phyloP scores from a whole-genome alignment of 2,888 invertebrate species.

The Lasioglossum morio region DNA sequence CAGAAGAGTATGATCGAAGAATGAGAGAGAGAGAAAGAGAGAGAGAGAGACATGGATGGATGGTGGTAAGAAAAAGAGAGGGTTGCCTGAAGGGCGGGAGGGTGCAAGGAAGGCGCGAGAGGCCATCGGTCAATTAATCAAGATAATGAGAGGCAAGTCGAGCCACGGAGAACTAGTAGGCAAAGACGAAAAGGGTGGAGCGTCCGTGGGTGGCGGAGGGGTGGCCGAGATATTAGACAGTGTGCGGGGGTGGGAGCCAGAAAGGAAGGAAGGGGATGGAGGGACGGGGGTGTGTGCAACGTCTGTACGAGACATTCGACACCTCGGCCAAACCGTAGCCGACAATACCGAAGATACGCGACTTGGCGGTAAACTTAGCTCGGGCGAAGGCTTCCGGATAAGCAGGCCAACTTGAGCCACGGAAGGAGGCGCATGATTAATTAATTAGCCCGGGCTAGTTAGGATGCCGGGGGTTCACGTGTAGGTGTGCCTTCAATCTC shows the following conservation, averaged over 20 bases:
- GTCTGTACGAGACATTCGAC: slow-evolving; percentile 83
- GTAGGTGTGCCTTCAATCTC: slow-evolving; percentile 35
- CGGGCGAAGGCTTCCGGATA: slow-evolving; percentile 79
- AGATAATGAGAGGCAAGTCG: slow-evolving; percentile 83
- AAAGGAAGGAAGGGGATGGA: slow-evolving; percentile 42
- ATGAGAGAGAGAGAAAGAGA: background rate
- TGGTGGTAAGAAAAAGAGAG: slow-evolving; percentile 34
- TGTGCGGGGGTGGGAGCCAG: background rate
- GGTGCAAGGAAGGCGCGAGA: slow-evolving; percentile 45
- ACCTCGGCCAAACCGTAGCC: slow-evolving; percentile 80
- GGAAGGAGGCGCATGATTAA: slow-evolving; percentile 82
- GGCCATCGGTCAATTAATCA: slow-evolving; percentile 84
- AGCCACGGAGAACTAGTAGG: slow-evolving; percentile 70
- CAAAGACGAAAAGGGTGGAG: slow-evolving; percentile 61
- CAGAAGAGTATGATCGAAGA: slow-evolving; percentile 16
- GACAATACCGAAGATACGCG: slow-evolving; percentile 84
- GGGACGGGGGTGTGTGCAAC: slow-evolving; percentile 72
- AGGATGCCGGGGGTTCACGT: slow-evolving; percentile 65
- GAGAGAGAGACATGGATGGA: slow-evolving; percentile 22
- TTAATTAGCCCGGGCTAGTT: slow-evolving; percentile 84
- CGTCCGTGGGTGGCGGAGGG: slow-evolving; percentile 19
- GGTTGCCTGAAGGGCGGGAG: slow-evolving; percentile 13
- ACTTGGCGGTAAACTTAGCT: slow-evolving; percentile 83
- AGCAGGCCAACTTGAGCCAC: slow-evolving; percentile 78
- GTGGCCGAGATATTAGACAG: slow-evolving; percentile 20